Conservation (phyloP, 2,797 vertebrate genomes). For the Cossypha caffra region DNA sequence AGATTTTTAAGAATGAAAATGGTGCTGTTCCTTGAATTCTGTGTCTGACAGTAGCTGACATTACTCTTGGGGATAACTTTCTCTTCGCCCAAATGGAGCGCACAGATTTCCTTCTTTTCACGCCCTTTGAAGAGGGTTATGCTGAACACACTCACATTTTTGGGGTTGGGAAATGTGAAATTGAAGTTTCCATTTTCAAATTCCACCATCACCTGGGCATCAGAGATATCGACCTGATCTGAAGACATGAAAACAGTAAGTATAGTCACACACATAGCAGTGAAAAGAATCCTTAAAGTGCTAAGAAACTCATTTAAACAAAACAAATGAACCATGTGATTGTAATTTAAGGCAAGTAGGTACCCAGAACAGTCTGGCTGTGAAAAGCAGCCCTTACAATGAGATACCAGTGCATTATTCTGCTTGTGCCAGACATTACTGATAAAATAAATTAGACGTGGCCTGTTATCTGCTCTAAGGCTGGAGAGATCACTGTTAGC, state of each 20-base stretch:
- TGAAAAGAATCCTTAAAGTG: not conserved
- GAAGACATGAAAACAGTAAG: slow-evolving; percentile 7
- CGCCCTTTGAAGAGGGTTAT: slow-evolving; percentile 69
- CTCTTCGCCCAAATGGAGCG: slow-evolving; percentile 26
- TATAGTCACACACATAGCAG: not conserved
- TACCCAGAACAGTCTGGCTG: not conserved
- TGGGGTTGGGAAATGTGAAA: slow-evolving; percentile 67
- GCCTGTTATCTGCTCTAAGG: not conserved
- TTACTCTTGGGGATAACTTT: not conserved
- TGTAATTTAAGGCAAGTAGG: not conserved
- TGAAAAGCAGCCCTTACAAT: not conserved
- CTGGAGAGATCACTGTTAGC: not conserved
- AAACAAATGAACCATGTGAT: not conserved
- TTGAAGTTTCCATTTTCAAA: slow-evolving; percentile 63
- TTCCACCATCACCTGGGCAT: slow-evolving; percentile 24
- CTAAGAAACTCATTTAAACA: not conserved
- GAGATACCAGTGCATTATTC: not conserved
- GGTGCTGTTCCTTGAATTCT: slow-evolving; percentile 50
- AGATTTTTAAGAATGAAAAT: slow-evolving; percentile 73
- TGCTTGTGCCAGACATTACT: not conserved
- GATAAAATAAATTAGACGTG: not conserved
- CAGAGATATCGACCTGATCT: slow-evolving; percentile 52
- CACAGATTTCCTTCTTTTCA: slow-evolving; percentile 57
- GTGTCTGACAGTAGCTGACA: slow-evolving; percentile 51
- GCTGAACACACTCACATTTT: slow-evolving; percentile 64